Base-by-base conservation (phyloP, 2,888 invertebrate species). In the Drosophila vallismaia region DNA sequence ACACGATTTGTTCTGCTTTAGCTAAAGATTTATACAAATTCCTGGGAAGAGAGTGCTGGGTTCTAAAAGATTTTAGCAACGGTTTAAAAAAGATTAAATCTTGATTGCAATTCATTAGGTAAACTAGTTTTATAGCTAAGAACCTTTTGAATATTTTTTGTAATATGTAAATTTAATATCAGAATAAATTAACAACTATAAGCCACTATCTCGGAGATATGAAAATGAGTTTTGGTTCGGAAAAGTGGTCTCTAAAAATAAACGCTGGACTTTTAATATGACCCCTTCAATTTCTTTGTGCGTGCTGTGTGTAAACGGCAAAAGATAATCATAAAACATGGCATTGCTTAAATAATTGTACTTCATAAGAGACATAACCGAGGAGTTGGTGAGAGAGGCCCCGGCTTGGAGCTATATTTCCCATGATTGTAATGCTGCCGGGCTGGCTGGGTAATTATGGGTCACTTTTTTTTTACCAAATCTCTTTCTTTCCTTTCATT, bases 361-460 rank as follows among this genome's bases (percentile, higher is more conserved):
- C 78, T 76, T 76, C 71, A 67, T 68, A 59, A 67, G 62, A 74
- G 71, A 68, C 53, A 68, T 56, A 79, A 45, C 33, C 26, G 40
- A 26, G 31, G 33, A 31, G 28, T n/a, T 10, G 4, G 46, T 40
- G 66, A 46, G 26, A 40, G 54, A 46, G 52, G 45, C 26, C 51
- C 52, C 14, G 42, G 42, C 14, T 57, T 63, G 52, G 49, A 57
- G 59, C 71, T 67, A 73, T 50, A 79, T 82, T 85, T 88, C 88
- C 79, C 88, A 86, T 88, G 88, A 88, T 86, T 86, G 86, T 86
- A 85, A 81, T 82, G 75, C 79, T 77, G 74, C 70, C 28, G 28
- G 28, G 28, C 28, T 54, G 69, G 58, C 62, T 52, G 72, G 71
- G 88, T 87, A 87, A 87, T 87, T 87, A 87, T 88, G 84, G 87